Conservation (phyloP, 64 coral and sea anemone genomes). For the Montipora foliosa region DNA sequence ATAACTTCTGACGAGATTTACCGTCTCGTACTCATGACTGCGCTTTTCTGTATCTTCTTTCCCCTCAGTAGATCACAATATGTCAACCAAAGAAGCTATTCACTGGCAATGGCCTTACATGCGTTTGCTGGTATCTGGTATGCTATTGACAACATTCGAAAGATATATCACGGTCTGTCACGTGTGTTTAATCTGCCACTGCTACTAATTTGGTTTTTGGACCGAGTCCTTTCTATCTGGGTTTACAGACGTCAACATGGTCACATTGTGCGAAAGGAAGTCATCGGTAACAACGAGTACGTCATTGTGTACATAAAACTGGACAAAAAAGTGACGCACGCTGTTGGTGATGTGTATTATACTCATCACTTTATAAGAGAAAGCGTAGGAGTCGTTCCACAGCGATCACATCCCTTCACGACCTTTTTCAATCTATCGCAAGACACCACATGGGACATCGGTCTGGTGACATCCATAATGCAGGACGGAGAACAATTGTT, state of each 20-base stretch:
- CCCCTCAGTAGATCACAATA: constrained; percentile 73
- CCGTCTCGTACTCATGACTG: constrained; percentile 61
- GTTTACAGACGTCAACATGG: constrained; percentile 52
- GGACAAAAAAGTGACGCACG: not conserved
- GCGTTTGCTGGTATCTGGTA: constrained; percentile 68
- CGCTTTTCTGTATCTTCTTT: constrained; percentile 65
- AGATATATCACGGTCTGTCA: constrained; percentile 70
- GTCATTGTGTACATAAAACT: constrained; percentile 57
- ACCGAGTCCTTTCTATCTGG: constrained; percentile 53
- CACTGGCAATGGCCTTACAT: constrained; percentile 59
- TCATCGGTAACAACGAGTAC: constrained; percentile 74
- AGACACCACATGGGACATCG: constrained; percentile 70
- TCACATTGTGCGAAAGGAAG: constrained; percentile 27
- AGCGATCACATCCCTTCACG: constrained; percentile 74
- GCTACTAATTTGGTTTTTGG: constrained; percentile 68
- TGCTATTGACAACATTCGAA: constrained; percentile 74
- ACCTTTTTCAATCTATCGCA: constrained; percentile 62
- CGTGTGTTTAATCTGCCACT: constrained; percentile 67
- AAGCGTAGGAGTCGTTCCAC: constrained; percentile 28
- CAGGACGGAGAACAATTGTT: constrained; percentile 57
- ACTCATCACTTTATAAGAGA: constrained; percentile 39
- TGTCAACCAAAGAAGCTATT: constrained; percentile 70
- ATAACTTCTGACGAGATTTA: constrained; percentile 79
- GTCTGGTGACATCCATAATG: constrained; percentile 58
- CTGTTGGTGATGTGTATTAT: constrained; percentile 69